Evolutionary conservation across 2,797 vertebrate species (phyloP).

Genomic region (Gallinago solitaria): DNA sequence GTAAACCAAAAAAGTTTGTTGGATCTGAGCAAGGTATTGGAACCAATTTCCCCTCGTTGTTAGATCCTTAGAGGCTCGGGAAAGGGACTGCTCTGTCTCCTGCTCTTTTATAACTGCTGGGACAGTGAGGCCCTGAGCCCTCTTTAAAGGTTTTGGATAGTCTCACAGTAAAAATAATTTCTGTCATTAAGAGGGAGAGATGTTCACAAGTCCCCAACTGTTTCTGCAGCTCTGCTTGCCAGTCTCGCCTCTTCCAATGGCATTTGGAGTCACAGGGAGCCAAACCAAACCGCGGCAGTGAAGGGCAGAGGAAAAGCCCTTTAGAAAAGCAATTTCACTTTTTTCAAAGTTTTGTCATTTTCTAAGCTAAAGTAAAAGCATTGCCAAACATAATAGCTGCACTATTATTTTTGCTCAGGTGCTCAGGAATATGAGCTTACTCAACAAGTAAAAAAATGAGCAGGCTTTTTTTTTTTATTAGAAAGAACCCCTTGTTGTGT

Average conservation of each 20-base stretch:
- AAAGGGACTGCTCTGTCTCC: neutral
- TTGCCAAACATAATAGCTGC: neutral
- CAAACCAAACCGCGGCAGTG: neutral
- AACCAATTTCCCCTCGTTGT: fast-evolving
- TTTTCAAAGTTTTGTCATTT: neutral
- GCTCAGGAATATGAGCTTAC: neutral
- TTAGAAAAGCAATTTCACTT: neutral
- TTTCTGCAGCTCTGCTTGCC: neutral
- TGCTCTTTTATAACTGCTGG: neutral
- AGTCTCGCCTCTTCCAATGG: neutral
- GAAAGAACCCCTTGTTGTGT: neutral
- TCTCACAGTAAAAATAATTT: neutral
- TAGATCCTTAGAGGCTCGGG: neutral
- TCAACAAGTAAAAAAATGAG: neutral
- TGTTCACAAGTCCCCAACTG: neutral
- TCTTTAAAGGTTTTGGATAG: neutral
- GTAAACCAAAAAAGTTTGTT: neutral
- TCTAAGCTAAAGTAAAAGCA: neutral
- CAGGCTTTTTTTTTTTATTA: neutral
- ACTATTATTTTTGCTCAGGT: constrained; percentile 1
- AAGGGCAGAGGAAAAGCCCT: neutral
- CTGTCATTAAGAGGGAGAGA: neutral
- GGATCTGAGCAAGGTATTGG: neutral
- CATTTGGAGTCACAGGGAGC: fast-evolving
- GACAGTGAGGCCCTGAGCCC: neutral